Percentiles rank a stretch among this genome's conserved stretches.
These are phyloP conservation scores for Pongo abelii DNA, from an alignment of 2,113 vertebrate genomes.

Conservation along the genomic window DNA sequence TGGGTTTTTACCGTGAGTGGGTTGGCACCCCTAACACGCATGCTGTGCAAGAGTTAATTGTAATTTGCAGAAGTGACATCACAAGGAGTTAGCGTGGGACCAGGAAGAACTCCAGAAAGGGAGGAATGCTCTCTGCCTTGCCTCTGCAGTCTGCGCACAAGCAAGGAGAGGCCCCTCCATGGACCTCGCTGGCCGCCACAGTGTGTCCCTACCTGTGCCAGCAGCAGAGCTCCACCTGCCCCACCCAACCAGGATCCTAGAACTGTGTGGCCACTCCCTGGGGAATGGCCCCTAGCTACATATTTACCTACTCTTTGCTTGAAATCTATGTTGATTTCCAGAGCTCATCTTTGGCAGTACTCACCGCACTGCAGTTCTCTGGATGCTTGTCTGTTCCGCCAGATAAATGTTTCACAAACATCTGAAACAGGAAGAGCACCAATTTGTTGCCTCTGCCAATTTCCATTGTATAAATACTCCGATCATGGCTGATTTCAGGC, in stretches of 20 bases:
- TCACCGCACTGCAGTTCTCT: neutral
- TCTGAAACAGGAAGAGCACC: neutral
- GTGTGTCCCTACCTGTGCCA: fast-evolving
- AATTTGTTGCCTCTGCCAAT: neutral
- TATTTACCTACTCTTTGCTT: neutral
- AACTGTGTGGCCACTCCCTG: no score
- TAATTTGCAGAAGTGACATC: neutral
- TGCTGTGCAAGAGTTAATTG: neutral
- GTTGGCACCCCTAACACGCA: neutral
- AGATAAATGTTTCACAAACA: neutral
- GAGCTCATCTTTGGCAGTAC: neutral
- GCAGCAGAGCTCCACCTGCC: neutral
- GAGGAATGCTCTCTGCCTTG: fast-evolving
- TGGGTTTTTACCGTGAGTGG: neutral
- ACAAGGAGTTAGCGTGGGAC: neutral
- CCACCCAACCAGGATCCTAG: fast-evolving
- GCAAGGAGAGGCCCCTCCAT: fast-evolving
- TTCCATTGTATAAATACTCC: neutral
- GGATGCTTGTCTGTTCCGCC: neutral
- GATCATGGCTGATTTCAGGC: neutral
- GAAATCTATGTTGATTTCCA: neutral
- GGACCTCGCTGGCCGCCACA: fast-evolving
- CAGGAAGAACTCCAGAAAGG: neutral
- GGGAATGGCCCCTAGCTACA: neutral
- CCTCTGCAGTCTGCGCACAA: neutral